These are phyloP conservation scores for Pantala flavescens DNA, from an alignment of 1,140 invertebrate genomes.

Conservation along the genomic window DNA sequence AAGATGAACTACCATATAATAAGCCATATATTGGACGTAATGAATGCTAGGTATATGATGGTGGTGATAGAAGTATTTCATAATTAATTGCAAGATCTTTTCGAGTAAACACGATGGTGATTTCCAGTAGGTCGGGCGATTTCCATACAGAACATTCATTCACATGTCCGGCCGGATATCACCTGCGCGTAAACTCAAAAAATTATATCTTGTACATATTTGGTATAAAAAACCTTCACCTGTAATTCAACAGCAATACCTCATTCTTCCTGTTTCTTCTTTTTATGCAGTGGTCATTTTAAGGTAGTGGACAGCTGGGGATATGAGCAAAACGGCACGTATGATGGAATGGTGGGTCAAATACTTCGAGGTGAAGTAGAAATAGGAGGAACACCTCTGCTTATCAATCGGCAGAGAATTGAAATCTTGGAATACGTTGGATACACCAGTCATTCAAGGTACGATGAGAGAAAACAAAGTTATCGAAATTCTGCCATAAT, in stretches of 20 bases:
- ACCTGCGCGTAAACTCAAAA: not conserved
- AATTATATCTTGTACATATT: not conserved
- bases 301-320: not conserved
- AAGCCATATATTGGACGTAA: not conserved
- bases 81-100: not conserved
- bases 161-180: not conserved
- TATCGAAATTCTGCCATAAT: not conserved
- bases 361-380: not conserved
- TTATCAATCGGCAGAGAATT: not conserved
- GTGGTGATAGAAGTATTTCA: not conserved
- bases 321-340: not conserved
- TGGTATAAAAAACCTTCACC: too few species aligned
- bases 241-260: too few species aligned
- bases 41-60: not conserved
- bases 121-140: not conserved
- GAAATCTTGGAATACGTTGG: not conserved
- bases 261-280: too few species aligned
- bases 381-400: not conserved
- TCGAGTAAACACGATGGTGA: not conserved
- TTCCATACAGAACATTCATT: not conserved
- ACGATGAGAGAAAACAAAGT: not conserved
- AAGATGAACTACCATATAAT: not conserved
- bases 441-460: not conserved
- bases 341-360: not conserved
- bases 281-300: not conserved